Base-by-base conservation (phyloP, 2,797 vertebrate genomes). In the Sparidentex hasta region DNA sequence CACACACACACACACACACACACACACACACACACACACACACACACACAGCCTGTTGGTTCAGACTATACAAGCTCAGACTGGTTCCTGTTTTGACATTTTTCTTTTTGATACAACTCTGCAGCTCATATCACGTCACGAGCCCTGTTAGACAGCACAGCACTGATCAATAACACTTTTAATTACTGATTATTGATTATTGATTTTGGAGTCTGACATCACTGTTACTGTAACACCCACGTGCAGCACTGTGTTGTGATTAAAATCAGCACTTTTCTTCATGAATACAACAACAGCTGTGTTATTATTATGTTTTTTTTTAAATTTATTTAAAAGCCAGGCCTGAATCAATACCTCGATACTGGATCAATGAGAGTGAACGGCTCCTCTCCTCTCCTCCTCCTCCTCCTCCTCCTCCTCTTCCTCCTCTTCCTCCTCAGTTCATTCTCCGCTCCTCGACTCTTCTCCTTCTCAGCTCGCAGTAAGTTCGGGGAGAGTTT, bases 261-360 rank as follows among this genome's bases (percentile, higher is more conserved):
- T 33, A 14, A 29, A 67, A 25, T 38, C 38, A 55, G 17, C 13
- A 14, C 43, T 46, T 23, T 66, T 25, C 58, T 23, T 3, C 44
- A 1, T 65, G 7, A 18, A 48, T n/a, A 29, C 38, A 75, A 71
- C 62, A 41, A 23, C 81, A 69, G 70, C 44, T 47, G 86, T 41
- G 27, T 7, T 41, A 38, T 65, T 44, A 68, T 76, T 46, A 25
- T n/a, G 3, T 25, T 25, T 2, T 25, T 25, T 25, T 25, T 25
- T 25, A 29, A n/a, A n/a, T n/a, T n/a, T n/a, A n/a, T n/a, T 71
- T 11, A 72, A 59, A 85, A 2, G 70, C 23, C 82, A 68, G 81
- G 86, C 7, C 85, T 25, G 0, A 23, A 87, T 92, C 89, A 79
- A 84, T 92, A 93, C 92, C 89, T 93, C 83, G 76, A 73, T 87